Percentiles rank a stretch among this genome's conserved stretches.
Conservation (phyloP, 2,113 vertebrate species). For the Eulemur rufifrons region DNA sequence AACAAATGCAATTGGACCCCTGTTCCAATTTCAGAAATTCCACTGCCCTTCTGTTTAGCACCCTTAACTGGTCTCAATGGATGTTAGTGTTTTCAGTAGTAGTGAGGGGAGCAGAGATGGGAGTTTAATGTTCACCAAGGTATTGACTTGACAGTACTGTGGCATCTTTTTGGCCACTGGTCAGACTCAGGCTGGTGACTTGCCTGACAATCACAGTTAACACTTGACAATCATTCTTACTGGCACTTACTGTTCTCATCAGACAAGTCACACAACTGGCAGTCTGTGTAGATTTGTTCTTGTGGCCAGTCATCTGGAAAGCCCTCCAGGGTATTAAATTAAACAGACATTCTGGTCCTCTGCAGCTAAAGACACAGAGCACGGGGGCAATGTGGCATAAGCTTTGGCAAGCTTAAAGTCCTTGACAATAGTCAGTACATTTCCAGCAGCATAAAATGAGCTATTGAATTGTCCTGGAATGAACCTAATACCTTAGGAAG, state of each 20-base stretch:
- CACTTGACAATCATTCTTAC: not conserved
- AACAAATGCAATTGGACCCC: not conserved
- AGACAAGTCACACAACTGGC: not conserved
- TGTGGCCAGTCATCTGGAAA: conserved; percentile 26
- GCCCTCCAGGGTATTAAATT: not conserved
- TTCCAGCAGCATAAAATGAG: not conserved
- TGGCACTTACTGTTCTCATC: not conserved
- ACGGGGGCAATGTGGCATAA: not conserved
- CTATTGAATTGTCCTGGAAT: not conserved
- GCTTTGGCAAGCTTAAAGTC: not conserved
- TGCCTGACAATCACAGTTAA: not conserved
- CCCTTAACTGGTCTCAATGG: not conserved
- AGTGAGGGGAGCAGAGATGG: not conserved
- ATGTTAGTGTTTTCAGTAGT: not conserved
- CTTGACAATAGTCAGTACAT: not conserved
- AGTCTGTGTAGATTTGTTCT: conserved; percentile 8
- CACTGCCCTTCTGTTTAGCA: not conserved
- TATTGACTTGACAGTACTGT: not conserved
- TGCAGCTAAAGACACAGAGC: not conserved
- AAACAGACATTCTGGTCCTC: not conserved
- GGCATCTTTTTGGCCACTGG: not conserved
- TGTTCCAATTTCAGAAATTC: not conserved
- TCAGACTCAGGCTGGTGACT: not conserved
- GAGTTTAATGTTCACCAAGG: not conserved
- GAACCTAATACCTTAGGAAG: not conserved